phyloP scores from a whole-genome alignment of 2,888 invertebrate species.

The Andrena marginata region DNA sequence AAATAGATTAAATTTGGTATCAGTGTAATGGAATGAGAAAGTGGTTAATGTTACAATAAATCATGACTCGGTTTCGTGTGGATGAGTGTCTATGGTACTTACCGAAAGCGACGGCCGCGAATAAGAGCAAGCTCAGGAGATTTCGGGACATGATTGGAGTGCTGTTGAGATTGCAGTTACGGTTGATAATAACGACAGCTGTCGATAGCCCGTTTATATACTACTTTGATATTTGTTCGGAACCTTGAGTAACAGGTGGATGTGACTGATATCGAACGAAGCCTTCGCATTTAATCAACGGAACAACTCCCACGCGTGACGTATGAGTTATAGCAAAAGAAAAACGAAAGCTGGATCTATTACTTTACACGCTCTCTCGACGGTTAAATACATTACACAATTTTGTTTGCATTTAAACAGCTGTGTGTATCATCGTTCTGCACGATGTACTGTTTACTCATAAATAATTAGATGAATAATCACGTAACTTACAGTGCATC shows the following conservation, averaged over 20 bases:
- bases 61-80: neutral
- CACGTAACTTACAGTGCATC: no score
- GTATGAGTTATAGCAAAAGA: neutral
- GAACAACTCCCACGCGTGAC: neutral
- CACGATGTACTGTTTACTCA: no score
- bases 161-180: neutral
- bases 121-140: neutral
- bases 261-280: slow-evolving; percentile 1
- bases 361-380: neutral
- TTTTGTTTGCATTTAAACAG: no score
- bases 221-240: neutral
- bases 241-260: slow-evolving; percentile 17
- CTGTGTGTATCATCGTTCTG: no score
- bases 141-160: slow-evolving; percentile 11
- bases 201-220: slow-evolving; percentile 9
- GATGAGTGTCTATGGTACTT: neutral
- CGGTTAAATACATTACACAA: no score
- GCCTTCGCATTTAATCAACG: neutral
- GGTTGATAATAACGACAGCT: neutral
- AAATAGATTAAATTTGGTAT: no score
- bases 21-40: neutral
- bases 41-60: neutral
- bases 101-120: neutral
- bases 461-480: no score
- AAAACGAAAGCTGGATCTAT: neutral